These are phyloP conservation scores for Dendrophyllia cribrosa DNA, from an alignment of 64 coral and sea anemone species.

Conservation along the genomic window DNA sequence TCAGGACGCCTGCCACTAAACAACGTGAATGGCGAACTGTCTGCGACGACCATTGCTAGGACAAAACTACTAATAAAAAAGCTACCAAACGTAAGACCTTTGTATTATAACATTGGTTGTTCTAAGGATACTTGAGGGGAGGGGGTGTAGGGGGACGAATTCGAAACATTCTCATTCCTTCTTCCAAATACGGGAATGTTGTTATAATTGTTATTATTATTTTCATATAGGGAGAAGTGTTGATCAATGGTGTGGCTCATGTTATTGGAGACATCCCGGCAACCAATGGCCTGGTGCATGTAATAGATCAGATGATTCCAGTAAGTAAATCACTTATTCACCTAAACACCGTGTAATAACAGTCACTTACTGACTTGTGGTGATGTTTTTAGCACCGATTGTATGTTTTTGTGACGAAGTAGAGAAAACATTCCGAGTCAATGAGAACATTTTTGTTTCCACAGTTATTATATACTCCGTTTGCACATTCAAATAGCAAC, in stretches of 20 bases:
- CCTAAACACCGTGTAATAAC: neutral
- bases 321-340: constrained; percentile 53
- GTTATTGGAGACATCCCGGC: constrained; percentile 64
- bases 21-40: constrained; percentile 27
- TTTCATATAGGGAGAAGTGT: constrained; percentile 49
- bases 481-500: neutral
- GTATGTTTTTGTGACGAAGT: neutral
- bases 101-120: neutral
- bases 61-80: constrained; percentile 77
- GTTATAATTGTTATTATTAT: no score
- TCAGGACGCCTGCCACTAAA: constrained; percentile 34
- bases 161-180: no score
- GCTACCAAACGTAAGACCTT: constrained; percentile 67
- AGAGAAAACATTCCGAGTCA: neutral
- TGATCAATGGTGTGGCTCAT: constrained; percentile 80
- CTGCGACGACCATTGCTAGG: constrained; percentile 52
- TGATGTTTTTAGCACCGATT: neutral
- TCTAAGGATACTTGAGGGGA: neutral
- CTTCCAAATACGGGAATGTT: no score
- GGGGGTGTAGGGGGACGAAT: neutral
- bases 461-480: neutral
- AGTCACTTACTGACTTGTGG: neutral
- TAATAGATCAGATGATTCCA: constrained; percentile 84
- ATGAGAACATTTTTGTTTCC: neutral
- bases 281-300: constrained; percentile 75